Base-by-base conservation (phyloP, 2,797 vertebrate species). In the Acanthiza pusilla region DNA sequence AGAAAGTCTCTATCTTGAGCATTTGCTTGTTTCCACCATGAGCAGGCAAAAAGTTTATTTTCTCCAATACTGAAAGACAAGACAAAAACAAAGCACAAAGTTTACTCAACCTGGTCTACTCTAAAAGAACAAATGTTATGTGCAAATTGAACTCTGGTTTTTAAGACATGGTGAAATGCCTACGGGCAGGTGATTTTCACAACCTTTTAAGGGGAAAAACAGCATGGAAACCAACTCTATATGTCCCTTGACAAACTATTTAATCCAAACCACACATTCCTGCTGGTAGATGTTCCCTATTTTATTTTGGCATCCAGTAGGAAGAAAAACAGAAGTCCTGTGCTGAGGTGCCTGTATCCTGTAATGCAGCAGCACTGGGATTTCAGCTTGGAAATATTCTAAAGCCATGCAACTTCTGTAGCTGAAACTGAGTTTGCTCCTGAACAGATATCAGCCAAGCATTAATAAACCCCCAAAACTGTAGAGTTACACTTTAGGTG, bases 51-150 rank as follows among this genome's bases (percentile, higher is more conserved):
- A 38, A 42, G 42, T 45, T 98, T 95, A 98, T 97, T 98, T 98
- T 97, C 98, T 98, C 98, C 98, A 98, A 72, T 98, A 98, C 98
- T 98, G 60, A 32, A 96, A 96, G 94, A 85, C 95, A 93, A 94
- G 53, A 79, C 38, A 34, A 95, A 92, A 65, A 47, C 29, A 85
- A 12, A 94, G 20, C 13, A 94, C 18, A 54, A 48, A 70, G 76
- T 87, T 89, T 72, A 90, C 50, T 94, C 91, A 92, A 58, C 18
- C 61, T 92, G 8, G n/a, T 74, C 65, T 90, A 38, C 60, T 96
- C 58, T 88, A 32, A 47, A 60, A 71, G 34, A 81, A 62, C 25
- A 88, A 50, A 62, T 54, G 26, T 70, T 66, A 62, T 3, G 3
- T 1, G 1, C 10, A 81, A 89, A 67, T 9, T 70, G 36, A 90